Evolutionary conservation across 1,140 invertebrate genomes (phyloP).

Genomic region (Phymorhynchus buccinoides): DNA sequence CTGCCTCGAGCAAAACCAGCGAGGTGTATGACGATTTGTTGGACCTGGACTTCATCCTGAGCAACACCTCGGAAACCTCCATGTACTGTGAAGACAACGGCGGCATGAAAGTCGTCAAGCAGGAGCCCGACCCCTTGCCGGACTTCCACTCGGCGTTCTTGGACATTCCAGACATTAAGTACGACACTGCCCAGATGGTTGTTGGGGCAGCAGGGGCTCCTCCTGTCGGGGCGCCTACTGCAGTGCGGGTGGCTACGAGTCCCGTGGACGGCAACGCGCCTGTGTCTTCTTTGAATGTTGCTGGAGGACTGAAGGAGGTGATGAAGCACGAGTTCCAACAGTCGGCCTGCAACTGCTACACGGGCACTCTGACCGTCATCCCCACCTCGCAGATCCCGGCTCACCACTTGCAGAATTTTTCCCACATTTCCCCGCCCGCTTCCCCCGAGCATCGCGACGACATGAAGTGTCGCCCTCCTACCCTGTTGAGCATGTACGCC

Average conservation of each 20-base stretch:
- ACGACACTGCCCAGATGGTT: conserved; percentile 50
- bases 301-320: conserved; percentile 51
- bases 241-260: background rate
- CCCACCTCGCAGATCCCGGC: conserved; percentile 48
- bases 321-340: conserved; percentile 61
- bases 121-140: conserved; percentile 64
- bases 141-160: conserved; percentile 70
- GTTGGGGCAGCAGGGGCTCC: background rate
- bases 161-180: conserved; percentile 71
- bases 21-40: conserved; percentile 66
- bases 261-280: background rate
- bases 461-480: conserved; percentile 46
- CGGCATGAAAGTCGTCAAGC: conserved; percentile 60
- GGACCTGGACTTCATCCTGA: conserved; percentile 72
- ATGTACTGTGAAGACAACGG: conserved; percentile 60
- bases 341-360: conserved; percentile 61
- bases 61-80: conserved; percentile 61
- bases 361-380: conserved; percentile 57
- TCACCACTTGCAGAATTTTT: conserved; percentile 54
- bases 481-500: conserved; percentile 49
- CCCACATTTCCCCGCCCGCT: conserved; percentile 76
- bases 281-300: background rate
- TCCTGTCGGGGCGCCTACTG: background rate
- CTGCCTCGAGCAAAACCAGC: conserved; percentile 27
- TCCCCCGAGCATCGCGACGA: conserved; percentile 73